Evolutionary conservation across 2,888 invertebrate genomes (phyloP), one percentile per base, ranked within the genome.

Genomic region (Pherbina coryleti): DNA sequence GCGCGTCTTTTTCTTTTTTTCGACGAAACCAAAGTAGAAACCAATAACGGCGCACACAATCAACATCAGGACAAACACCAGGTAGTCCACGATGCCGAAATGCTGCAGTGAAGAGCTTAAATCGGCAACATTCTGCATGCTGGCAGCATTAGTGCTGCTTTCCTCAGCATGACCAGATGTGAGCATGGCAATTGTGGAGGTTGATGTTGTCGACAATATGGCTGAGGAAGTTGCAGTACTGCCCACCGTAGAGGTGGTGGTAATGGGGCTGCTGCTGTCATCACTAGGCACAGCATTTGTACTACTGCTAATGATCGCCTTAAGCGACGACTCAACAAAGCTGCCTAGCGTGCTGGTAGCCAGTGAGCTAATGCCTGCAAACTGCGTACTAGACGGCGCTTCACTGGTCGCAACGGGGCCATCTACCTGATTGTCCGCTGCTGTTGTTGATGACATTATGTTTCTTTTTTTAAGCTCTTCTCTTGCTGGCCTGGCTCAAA

Each of bases 1-100:
- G 34, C 82, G 80, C 37, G 82, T 81, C 19, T 84, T 84, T 44
- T 82, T 79, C 77, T 85, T 85, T 82, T 93, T 93, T 84, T 93
- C 94, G 85, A 93, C 90, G 84, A 95, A 95, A 4, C 95, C 96
- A 89, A 95, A 96, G 88, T 95, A 96, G 78, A 96, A 90, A 8
- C 97, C 97, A 73, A 97, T 94, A 66, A 91, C 90, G 3, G 95
- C 93, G 89, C 96, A 96, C 64, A 94, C 90, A n/a, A 92, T 90
- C 84, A 97, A 90, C 95, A 96, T 96, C 17, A 92, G 86, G 79
- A 92, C 91, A 89, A 96, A 96, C 82, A 96, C 94, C 7, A 93
- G 88, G 90, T 97, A 97, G 89, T 97, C 97, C 80, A 92, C 91
- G 91, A 92, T 91, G 14, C 93, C 92, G 84, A 95, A 95, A 83